Base-by-base conservation (phyloP, 2,797 vertebrate species). In the Hylomyscus alleni region DNA sequence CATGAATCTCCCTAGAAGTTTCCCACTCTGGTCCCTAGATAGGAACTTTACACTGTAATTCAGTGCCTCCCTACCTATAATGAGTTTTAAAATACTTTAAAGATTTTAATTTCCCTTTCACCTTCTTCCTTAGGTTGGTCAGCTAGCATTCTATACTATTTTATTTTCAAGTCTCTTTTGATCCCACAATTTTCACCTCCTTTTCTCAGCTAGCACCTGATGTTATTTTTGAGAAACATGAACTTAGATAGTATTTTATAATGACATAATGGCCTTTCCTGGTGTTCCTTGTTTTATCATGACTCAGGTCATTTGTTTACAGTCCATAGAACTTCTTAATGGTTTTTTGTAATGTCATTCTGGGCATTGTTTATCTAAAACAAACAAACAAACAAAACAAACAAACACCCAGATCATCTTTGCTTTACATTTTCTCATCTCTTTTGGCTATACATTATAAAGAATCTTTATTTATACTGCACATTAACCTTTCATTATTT, bases 61-160 rank as follows among this genome's bases (percentile, higher is more conserved):
- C 85, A 78, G 0, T 94, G 83, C 7, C 8, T 92, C 77, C 54
- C 77, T 92, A 31, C 72, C 77, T 90, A 26, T 54, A 87, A 83
- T 87, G 40, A n/a, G 31, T 34, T 92, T 88, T 95, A 24, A 92
- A 67, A 67, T 67, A 83, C 34, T 83, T 86, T 83, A 37, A 73
- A 78, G 76, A 14, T 52, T 95, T 75, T 54, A 83, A 37, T 87
- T 84, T 89, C 17, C 29, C 87, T 50, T 83, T 94, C 24, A 72
- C 5, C 62, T 95, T 77, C 65, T 92, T 91, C n/a, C 7, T 72
- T 83, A 60, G 44, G 29, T 54, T 94, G 92, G 58, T 65, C 54
- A 72, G 37, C 31, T 82, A 47, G 65, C 11, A 76, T 82, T 83
- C 76, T 29, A 13, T 93, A 50, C 29, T 80, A 58, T 76, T 89